Evolutionary conservation across 1,140 invertebrate genomes (phyloP), one percentile per base, ranked within the genome.

Genomic region (Campoletis sonorensis): DNA sequence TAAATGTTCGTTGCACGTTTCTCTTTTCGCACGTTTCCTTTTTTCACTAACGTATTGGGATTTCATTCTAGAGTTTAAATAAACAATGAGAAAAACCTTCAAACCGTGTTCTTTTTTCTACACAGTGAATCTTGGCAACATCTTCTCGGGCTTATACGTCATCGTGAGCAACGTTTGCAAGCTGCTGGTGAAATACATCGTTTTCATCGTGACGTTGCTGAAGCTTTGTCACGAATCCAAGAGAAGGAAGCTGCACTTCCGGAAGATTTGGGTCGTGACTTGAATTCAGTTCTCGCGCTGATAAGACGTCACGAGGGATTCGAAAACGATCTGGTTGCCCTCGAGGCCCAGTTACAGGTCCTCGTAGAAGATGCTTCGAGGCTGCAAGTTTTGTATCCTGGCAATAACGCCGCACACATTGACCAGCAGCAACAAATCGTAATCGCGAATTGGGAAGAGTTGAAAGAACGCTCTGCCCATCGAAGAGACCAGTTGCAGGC

Each of bases 121-220:
- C 30, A 13, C 90, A 97, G 96, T 23, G 94, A 96, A 85, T 95
- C 95, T 4, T 99, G 98, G 98, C 95, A 98, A 81, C 94, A 96
- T 67, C 93, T 99, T 0, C 92, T 98, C 51, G 95, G 97, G 45
- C 94, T 97, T 85, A 96, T 99, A 61, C 95, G 96, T 84, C 95
- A 96, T 79, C 94, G 98, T 16, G 97, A 98, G 83, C 94, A 96
- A 80, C 95, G 98, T 72, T 93, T 99, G 11, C 94, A 96, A 86
- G 98, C 97, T 0, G 98, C 98, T 8, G 98, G 97, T 23, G 97
- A 99, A 92, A 98, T 99, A 83, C 98, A 99, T 91, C 94, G 98
- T 54, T 99, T 99, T 94, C 98, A 99, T 92, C 94, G 98, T 27
- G 98, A 99, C 90, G 98, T 98, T 0, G 97, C 96, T 10, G 98